phyloP scores from a whole-genome alignment of 2,113 vertebrate species.

The Nyctibius bracteatus region DNA sequence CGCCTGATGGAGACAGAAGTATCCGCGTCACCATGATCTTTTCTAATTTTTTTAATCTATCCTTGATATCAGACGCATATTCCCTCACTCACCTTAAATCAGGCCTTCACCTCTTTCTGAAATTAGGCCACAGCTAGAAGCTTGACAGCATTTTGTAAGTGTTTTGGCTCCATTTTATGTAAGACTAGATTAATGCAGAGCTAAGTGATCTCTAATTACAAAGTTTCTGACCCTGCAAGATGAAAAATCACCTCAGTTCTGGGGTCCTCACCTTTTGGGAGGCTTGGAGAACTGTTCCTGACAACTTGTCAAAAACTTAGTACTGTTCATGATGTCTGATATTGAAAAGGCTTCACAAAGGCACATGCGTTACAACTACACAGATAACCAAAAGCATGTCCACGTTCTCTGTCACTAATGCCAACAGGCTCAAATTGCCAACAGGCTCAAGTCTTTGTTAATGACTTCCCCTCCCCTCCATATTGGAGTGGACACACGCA shows the following conservation, averaged over 20 bases:
- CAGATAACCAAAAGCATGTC: background rate
- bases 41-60: background rate
- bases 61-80: background rate
- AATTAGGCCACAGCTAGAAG: background rate
- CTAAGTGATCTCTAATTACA: background rate
- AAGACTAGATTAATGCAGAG: background rate
- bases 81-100: background rate
- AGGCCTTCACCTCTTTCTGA: background rate
- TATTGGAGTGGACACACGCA: background rate
- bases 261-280: background rate
- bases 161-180: background rate
- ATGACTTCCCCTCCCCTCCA: background rate
- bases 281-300: background rate
- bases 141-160: background rate
- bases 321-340: background rate
- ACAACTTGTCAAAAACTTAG: background rate
- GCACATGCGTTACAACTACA: background rate
- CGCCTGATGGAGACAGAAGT: background rate
- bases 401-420: background rate
- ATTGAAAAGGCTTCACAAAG: background rate
- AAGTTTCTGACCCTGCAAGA: background rate
- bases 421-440: background rate
- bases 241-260: background rate
- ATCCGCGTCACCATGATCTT: background rate
- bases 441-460: background rate